Evolutionary conservation across 2,797 vertebrate genomes (phyloP), one percentile per base, ranked within the genome.

Genomic region (Picus viridis): DNA sequence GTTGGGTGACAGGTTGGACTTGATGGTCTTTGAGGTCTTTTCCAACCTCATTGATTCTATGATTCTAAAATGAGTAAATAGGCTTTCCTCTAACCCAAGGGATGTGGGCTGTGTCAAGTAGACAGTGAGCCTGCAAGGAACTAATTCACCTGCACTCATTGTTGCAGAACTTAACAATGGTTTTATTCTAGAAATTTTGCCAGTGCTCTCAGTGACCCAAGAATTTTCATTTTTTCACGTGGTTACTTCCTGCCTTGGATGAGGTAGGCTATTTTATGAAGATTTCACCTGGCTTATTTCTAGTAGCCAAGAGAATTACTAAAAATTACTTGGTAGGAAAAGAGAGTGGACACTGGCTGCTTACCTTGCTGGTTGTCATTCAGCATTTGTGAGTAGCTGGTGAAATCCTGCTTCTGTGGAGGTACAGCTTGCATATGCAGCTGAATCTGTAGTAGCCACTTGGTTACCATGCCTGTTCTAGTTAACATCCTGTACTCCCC

Each of bases 151-250:
- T 73, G 62, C 5, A 1, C n/a, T 56, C 56, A 17, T n/a, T 80
- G 62, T 54, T 80, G 59, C 65, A 53, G 41, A 64, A n/a, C 26
- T 84, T 80, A 39, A 71, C 45, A 64, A 0, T 51, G 27, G 64
- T 64, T 91, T 64, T 34, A 39, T 64, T 74, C 64, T 85, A 4
- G 78, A 76, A 68, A n/a, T 86, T 69, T 65, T 85, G 57, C 61
- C 32, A 43, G 26, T 51, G 41, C 36, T 87, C 53, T 84, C 59
- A 22, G 30, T 3, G 3, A 64, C 80, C 16, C 57, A 63, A 70
- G 82, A 73, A 73, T 83, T 64, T 78, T 73, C 71, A 29, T 39
- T 0, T 83, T 96, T 92, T 81, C 43, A 43, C 17, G 2, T 49
- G 56, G 26, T 64, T 83, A 26, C 89, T 93, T 94, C 49, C 76